Base-by-base conservation (phyloP, 2,888 invertebrate species). In the Scaptomyza parva region DNA sequence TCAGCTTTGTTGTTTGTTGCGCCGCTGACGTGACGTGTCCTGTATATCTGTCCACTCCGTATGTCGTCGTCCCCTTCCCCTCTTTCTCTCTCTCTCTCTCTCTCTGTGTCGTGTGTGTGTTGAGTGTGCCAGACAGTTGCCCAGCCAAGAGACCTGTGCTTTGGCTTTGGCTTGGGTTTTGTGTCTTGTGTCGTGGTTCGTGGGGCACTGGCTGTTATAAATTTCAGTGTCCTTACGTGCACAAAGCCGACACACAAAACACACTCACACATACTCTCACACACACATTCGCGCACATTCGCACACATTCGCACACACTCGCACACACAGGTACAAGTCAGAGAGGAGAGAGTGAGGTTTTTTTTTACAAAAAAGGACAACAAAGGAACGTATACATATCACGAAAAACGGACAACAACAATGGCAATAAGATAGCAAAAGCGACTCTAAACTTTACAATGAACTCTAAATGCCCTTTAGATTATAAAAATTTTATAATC, bases 1-100 rank as follows among this genome's bases (percentile, higher is more conserved):
- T 74, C 74, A 74, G 76, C 76, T 60, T 71, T 75, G 74, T 76
- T 76, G 69, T 76, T n/a, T n/a, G n/a, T n/a, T n/a, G 76, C 54
- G 76, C 54, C 65, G 65, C 76, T 76, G 76, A 76, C 76, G 60
- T 76, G 76, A 76, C 69, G 69, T 76, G 72, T 76, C 69, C 63
- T 75, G 61, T 76, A 53, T 47, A 57, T n/a, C n/a, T n/a, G 28
- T 4, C 22, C 4, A 26, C 12, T 51, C 26, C n/a, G 5, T 30
- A 1, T 40, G 47, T 30, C n/a, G n/a, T n/a, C n/a, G n/a, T n/a
- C n/a, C n/a, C n/a, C n/a, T n/a, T n/a, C n/a, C n/a, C n/a, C n/a
- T n/a, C n/a, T n/a, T n/a, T 1, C 26, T 3, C 22, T 3, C 22
- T 3, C 26, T n/a, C 37, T 20, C 37, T 37, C 26, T 30, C n/a